Evolutionary conservation across 2,888 invertebrate genomes (phyloP), one percentile per base, ranked within the genome.

Genomic region (Axea sp.): DNA sequence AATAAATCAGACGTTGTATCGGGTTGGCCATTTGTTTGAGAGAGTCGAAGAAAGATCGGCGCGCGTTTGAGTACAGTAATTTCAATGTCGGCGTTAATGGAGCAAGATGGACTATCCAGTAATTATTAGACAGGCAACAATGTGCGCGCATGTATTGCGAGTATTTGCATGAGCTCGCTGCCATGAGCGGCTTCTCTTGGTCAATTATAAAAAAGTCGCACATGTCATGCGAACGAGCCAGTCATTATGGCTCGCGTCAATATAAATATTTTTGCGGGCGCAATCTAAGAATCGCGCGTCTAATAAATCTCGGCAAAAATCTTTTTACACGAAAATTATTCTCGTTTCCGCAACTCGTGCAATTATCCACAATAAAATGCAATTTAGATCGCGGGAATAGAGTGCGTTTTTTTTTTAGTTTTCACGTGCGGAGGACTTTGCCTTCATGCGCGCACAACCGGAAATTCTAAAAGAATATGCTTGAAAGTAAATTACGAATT

Each of bases 61-160:
- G 55, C 43, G 51, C 72, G 65, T 43, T 43, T 22, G 24, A 39
- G 41, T 53, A 45, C 72, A 33, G 73, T 60, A 67, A 73, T 68
- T 73, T 73, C 73, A 68, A 68, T 55, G 73, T 73, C 68, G 68
- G 67, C 68, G 73, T 73, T 73, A 73, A 73, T 73, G 73, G 73
- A 73, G 67, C 67, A 65, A 67, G 67, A 67, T 62, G 11, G 60
- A 68, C 37, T 57, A 55, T 55, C 55, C 41, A 28, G 55, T 64
- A 73, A 68, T 73, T 68, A 73, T 68, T 57, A 37, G 60, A 62
- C 73, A 37, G 30, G 26, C 30, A 67, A 73, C 73, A 68, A 73
- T 68, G 73, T 47, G 67, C 33, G 60, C 51, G 39, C 28, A 14
- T 37, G 37, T 51, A 26, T 12, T 7, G 17, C 26, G 11, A n/a